Percentiles rank a stretch among this genome's conserved stretches.
These are phyloP conservation scores for Leucosticte australis DNA, from an alignment of 2,113 vertebrate species.

Conservation along the genomic window DNA sequence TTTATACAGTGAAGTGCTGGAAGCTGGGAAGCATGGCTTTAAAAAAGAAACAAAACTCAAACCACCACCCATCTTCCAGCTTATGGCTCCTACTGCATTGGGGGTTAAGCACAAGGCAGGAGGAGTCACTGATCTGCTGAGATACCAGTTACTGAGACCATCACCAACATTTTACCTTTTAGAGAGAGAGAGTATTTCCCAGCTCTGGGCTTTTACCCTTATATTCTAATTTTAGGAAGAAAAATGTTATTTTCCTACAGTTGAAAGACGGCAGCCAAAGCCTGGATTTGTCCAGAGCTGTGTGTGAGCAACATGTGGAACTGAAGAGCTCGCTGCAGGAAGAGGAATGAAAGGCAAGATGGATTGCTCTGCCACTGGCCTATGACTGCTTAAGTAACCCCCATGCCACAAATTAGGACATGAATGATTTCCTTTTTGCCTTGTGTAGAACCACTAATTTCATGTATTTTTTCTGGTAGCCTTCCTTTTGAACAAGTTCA, in stretches of 20 bases:
- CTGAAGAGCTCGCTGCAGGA: fast-evolving
- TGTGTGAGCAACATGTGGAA: neutral
- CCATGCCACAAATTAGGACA: neutral
- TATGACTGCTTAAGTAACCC: neutral
- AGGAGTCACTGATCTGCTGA: neutral
- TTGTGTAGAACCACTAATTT: neutral
- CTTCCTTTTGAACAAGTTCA: neutral
- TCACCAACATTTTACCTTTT: neutral
- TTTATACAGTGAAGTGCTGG: neutral
- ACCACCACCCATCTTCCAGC: neutral
- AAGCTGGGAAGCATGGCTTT: neutral
- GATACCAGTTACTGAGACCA: neutral
- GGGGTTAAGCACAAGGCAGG: neutral
- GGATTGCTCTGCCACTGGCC: neutral
- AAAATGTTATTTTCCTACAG: neutral
- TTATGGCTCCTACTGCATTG: neutral
- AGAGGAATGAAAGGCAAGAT: neutral
- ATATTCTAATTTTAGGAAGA: neutral
- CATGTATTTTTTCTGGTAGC: neutral
- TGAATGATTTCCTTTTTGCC: neutral
- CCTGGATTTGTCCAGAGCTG: neutral
- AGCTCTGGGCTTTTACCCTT: neutral
- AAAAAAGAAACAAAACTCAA: neutral
- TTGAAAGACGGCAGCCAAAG: neutral
- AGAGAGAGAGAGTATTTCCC: neutral